A percentile compares a stretch with the other conserved stretches of the same genome.
These are phyloP conservation scores for Azemiops feae DNA, from an alignment of 2,113 vertebrate genomes.

Conservation along the genomic window DNA sequence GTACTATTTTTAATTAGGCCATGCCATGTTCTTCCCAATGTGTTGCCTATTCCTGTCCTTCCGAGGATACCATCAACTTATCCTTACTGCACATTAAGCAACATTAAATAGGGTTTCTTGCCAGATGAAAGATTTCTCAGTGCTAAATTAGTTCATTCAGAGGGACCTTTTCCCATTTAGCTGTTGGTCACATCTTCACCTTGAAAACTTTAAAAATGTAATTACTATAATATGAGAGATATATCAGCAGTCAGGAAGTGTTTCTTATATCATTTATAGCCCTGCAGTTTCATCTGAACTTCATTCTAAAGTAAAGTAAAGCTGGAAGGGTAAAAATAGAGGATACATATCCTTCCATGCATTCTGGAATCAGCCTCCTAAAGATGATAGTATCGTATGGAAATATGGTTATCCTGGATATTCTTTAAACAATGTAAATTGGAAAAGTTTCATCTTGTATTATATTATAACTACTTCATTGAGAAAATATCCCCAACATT, in stretches of 20 bases:
- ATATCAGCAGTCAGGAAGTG: not conserved
- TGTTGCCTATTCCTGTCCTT: not conserved
- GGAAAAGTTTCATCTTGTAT: not conserved
- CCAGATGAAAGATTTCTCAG: conserved; percentile 3
- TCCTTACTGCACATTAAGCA: not conserved
- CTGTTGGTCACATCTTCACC: conserved; percentile 4
- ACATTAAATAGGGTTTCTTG: not conserved
- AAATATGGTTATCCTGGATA: not conserved
- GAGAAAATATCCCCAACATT: not conserved
- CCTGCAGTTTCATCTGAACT: not conserved
- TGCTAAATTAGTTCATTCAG: not conserved
- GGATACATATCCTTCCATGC: not conserved
- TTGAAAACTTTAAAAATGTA: conserved; percentile 8
- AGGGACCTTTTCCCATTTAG: conserved; percentile 6
- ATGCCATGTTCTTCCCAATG: not conserved
- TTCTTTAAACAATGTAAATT: not conserved
- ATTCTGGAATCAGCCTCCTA: not conserved
- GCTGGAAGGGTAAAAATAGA: not conserved
- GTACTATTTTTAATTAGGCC: not conserved
- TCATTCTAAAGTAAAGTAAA: not conserved
- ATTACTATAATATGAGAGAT: conserved; percentile 21
- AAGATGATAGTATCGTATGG: not conserved
- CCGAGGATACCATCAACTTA: not conserved
- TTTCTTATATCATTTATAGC: not conserved
- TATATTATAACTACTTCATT: not conserved